Percentiles rank a stretch among this genome's conserved stretches.
Conservation (phyloP, 2,888 invertebrate species). For the Trissonchulus latispiculum region DNA sequence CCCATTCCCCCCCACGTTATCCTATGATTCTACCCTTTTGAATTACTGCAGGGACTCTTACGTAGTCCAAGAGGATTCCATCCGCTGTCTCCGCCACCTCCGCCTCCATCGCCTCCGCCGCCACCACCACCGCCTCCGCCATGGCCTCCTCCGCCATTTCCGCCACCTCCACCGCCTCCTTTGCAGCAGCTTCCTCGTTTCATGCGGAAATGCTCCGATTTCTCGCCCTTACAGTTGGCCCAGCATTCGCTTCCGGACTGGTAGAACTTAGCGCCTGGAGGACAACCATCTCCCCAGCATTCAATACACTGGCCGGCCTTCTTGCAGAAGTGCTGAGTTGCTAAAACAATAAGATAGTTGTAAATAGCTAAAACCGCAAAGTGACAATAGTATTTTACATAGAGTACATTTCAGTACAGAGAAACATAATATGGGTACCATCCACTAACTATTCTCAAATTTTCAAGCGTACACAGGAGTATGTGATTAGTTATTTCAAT, state of each 20-base stretch:
- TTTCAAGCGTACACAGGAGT: no score
- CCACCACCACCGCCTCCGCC: background rate
- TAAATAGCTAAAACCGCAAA: no score
- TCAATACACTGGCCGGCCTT: background rate
- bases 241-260: background rate
- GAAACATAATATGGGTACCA: no score
- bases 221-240: background rate
- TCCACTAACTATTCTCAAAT: no score
- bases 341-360: background rate
- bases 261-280: background rate
- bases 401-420: no score
- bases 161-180: background rate
- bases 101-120: background rate
- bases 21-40: no score
- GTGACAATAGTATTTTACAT: no score
- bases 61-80: background rate
- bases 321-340: background rate
- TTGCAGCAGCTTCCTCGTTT: background rate
- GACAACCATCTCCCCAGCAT: background rate
- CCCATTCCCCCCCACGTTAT: no score
- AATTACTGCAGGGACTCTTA: no score
- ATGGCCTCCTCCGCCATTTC: background rate
- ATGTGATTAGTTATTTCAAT: no score
- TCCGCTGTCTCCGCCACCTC: background rate
- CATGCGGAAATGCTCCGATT: background rate